Percentiles rank a stretch among this genome's conserved stretches.
Evolutionary conservation across 2,888 invertebrate species (phyloP).

Genomic region (Morpho deidamia): DNA sequence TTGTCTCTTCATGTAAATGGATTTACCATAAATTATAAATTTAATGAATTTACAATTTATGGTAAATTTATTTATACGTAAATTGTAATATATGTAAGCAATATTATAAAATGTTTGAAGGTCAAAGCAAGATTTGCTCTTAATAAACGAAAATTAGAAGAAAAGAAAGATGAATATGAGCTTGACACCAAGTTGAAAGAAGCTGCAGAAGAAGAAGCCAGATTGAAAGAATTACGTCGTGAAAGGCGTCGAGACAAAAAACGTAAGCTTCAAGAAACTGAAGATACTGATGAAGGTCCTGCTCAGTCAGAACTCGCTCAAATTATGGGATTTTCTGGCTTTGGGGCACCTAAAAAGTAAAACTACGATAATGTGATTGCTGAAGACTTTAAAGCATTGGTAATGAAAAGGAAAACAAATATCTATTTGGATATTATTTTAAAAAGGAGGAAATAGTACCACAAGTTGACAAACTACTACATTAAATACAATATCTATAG

Average conservation of each 20-base stretch:
- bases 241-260: slow-evolving; percentile 94
- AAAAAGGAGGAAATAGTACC: too few species aligned
- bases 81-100: too few species aligned
- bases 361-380: background rate
- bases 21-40: too few species aligned
- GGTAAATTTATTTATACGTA: too few species aligned
- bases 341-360: slow-evolving; percentile 90
- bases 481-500: too few species aligned
- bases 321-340: slow-evolving; percentile 97
- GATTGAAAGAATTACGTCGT: slow-evolving; percentile 91
- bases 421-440: too few species aligned
- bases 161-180: slow-evolving; percentile 97
- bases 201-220: slow-evolving; percentile 97
- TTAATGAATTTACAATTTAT: too few species aligned
- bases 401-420: too few species aligned
- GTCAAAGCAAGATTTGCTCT: slow-evolving; percentile 93
- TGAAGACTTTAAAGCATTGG: too few species aligned
- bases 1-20: too few species aligned
- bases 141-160: slow-evolving; percentile 96
- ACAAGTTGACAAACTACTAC: too few species aligned
- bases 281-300: slow-evolving; percentile 62
- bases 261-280: slow-evolving; percentile 85
- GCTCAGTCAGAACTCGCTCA: slow-evolving; percentile 87
- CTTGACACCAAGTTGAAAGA: slow-evolving; percentile 93
- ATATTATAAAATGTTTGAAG: slow-evolving; percentile 31